Percentiles rank a stretch among this genome's conserved stretches.
phyloP scores from a whole-genome alignment of 2,888 invertebrate species.

The Cordilura impudica region DNA sequence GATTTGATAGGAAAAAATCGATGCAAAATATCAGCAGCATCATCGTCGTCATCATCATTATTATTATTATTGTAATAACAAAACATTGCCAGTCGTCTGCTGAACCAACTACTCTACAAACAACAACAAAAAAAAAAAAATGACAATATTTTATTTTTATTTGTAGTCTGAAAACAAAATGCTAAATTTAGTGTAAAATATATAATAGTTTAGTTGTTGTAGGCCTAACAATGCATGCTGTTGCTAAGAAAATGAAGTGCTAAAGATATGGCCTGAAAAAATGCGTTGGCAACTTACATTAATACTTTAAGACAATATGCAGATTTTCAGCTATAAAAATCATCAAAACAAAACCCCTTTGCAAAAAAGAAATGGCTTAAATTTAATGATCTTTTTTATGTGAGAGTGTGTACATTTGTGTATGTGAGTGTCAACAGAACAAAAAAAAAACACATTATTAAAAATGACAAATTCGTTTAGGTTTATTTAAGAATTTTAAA shows the following conservation, averaged over 20 bases:
- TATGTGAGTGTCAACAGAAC: neutral
- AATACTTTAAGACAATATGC: slow-evolving; percentile 56
- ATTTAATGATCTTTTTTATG: slow-evolving; percentile 46
- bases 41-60: slow-evolving; percentile 35
- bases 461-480: slow-evolving; percentile 46
- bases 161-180: slow-evolving; percentile 18
- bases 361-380: slow-evolving; percentile 54
- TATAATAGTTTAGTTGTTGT: neutral
- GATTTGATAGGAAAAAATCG: slow-evolving; percentile 63
- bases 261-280: slow-evolving; percentile 50
- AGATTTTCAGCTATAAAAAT: slow-evolving; percentile 17
- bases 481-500: slow-evolving; percentile 3
- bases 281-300: slow-evolving; percentile 61
- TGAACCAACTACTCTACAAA: neutral
- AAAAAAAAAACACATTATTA: slow-evolving; percentile 42
- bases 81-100: slow-evolving; percentile 44
- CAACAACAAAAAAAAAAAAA: slow-evolving; percentile 17
- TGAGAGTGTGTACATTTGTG: neutral
- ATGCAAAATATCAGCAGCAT: slow-evolving; percentile 53
- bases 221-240: slow-evolving; percentile 43
- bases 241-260: slow-evolving; percentile 51
- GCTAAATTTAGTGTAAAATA: slow-evolving; percentile 60
- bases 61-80: slow-evolving; percentile 37
- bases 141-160: slow-evolving; percentile 49
- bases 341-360: slow-evolving; percentile 22